A percentile compares a stretch with the other conserved stretches of the same genome.
phyloP scores from a whole-genome alignment of 1,140 invertebrate genomes.

The Rhyzopertha dominica region DNA sequence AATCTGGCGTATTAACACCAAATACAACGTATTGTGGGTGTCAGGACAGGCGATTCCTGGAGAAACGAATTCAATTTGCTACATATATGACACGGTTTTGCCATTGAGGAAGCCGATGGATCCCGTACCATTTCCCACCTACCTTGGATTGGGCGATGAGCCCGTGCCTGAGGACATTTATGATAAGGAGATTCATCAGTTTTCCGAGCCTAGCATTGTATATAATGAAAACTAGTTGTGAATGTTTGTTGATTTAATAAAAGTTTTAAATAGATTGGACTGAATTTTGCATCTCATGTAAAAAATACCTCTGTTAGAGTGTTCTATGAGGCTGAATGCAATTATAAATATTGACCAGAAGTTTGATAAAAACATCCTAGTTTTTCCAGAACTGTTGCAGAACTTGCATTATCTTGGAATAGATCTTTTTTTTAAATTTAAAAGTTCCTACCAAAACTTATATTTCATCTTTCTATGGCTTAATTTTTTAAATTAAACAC shows the following conservation, averaged over 20 bases:
- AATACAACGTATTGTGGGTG: conserved; percentile 90
- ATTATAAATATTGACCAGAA: too few relatives aligned
- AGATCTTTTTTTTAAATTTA: too few relatives aligned
- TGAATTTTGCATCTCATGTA: too few relatives aligned
- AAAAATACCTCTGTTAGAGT: too few relatives aligned
- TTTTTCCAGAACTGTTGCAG: too few relatives aligned
- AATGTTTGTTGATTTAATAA: conserved; percentile 6
- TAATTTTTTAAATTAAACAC: too few relatives aligned
- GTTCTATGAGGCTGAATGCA: too few relatives aligned
- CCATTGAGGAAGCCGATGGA: conserved; percentile 54
- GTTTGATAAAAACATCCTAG: too few relatives aligned
- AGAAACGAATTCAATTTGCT: conserved; percentile 70
- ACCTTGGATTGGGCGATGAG: conserved; percentile 53
- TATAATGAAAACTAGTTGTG: conserved; percentile 52
- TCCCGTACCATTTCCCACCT: conserved; percentile 77
- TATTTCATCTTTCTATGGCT: too few relatives aligned
- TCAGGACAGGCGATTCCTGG: conserved; percentile 77
- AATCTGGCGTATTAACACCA: conserved; percentile 88
- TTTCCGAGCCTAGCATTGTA: conserved; percentile 62
- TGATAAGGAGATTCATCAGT: conserved; percentile 65
- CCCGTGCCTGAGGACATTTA: conserved; percentile 66
- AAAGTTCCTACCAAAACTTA: too few relatives aligned
- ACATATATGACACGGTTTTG: conserved; percentile 76
- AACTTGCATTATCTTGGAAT: too few relatives aligned
- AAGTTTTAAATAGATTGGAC: conserved; percentile 2